Percentiles rank a stretch among this genome's conserved stretches.
These are phyloP conservation scores for Muraenolepis orangiensis DNA, from an alignment of 2,797 vertebrate species.

Conservation along the genomic window DNA sequence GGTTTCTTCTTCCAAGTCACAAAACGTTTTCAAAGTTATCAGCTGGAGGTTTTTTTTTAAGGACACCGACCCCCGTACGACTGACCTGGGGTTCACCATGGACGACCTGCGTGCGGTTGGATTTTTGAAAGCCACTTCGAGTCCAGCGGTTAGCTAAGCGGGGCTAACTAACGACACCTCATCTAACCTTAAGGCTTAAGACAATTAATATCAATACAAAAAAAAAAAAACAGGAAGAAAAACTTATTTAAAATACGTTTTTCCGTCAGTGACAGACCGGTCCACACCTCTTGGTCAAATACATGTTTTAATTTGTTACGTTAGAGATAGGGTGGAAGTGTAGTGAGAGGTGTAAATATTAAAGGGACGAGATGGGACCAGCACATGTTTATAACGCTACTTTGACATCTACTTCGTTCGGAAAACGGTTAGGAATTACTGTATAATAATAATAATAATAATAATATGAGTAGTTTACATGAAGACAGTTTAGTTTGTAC, in stretches of 20 bases:
- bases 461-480: background rate
- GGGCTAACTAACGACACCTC: background rate
- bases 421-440: too few relatives aligned
- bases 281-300: background rate
- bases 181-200: background rate
- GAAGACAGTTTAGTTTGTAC: background rate
- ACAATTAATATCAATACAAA: background rate
- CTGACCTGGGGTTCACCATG: background rate
- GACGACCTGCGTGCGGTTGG: background rate
- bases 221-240: background rate
- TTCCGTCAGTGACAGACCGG: background rate
- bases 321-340: background rate
- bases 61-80: background rate
- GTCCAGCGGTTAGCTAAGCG: background rate
- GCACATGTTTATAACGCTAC: too few relatives aligned
- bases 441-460: too few relatives aligned
- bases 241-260: background rate
- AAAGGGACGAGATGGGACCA: too few relatives aligned
- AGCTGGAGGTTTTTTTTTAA: background rate
- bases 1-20: background rate
- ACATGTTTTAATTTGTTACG: background rate
- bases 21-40: background rate
- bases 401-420: too few relatives aligned
- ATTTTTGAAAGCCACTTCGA: background rate
- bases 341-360: too few relatives aligned